Percentiles rank a stretch among this genome's conserved stretches.
Evolutionary conservation across 2,113 vertebrate genomes (phyloP).

Genomic region (Leiothrix lutea): DNA sequence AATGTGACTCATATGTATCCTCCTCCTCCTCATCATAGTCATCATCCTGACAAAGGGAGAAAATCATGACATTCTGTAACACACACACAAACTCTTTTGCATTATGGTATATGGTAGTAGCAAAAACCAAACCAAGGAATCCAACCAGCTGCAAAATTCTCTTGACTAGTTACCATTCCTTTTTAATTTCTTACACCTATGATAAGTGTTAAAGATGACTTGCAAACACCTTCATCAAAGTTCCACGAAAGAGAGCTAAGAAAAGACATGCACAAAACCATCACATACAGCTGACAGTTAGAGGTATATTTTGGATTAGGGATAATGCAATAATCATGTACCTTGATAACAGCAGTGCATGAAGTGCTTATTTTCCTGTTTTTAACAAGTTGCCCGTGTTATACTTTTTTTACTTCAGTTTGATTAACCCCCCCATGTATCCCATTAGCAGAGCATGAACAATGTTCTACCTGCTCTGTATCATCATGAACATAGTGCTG

Average conservation of each 20-base stretch:
- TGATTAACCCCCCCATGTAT: background rate
- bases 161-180: background rate
- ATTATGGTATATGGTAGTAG: background rate
- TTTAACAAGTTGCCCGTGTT: background rate
- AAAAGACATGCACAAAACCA: background rate
- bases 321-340: background rate
- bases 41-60: conserved; percentile 71
- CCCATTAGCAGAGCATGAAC: background rate
- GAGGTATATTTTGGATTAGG: background rate
- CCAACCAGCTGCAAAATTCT: background rate
- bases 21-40: conserved; percentile 78
- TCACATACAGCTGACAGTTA: background rate
- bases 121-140: background rate
- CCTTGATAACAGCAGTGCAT: background rate
- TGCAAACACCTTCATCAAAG: background rate
- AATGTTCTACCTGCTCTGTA: conserved; percentile 67
- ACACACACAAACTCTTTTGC: background rate
- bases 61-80: background rate
- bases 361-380: background rate
- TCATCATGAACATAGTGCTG: conserved; percentile 81
- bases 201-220: background rate
- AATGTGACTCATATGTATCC: conserved; percentile 79
- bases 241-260: background rate
- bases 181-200: background rate
- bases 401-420: background rate